Evolutionary conservation across 2,888 invertebrate species (phyloP), one percentile per base, ranked within the genome.

Genomic region (Drosophila colorata): DNA sequence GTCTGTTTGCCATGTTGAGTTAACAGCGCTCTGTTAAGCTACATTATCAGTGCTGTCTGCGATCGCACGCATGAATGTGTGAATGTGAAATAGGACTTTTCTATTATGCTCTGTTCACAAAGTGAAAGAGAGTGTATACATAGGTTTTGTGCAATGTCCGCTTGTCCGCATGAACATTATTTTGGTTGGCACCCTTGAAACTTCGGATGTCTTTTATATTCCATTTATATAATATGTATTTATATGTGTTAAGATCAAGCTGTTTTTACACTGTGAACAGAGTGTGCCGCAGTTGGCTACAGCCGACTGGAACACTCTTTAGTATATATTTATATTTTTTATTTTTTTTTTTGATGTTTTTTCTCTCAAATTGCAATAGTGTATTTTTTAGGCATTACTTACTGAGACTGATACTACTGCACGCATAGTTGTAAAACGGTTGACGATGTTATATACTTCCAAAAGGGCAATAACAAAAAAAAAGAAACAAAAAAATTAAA

Each of bases 391-490:
- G 38, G 44, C 41, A 25, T 67, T 57, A 31, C 37, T 60, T 60
- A 58, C 70, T 70, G 65, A 71, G 65, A 71, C 70, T 70, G 58
- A 71, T 65, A 48, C 51, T 44, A 49, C 18, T 59, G 51, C 44
- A 55, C 51, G 43, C 37, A 53, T 31, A 33, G 35, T 49, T 63
- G 44, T 51, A 52, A 49, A 59, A 44, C 49, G 25, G 44, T 35
- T 41, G 20, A 64, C 44, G 33, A 46, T 47, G 6, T 25, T 25
- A 37, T 18, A 37, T 43, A 47, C 58, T 69, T 58, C 43, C 67
- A 67, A 43, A 40, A 47, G 13, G 14, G 11, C 4, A 11, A 23
- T 11, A 14, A 16, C 11, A 20, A 20, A 20, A 14, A 11, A 37
- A 31, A 37, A n/a, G 6, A 20, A 8, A 9, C n/a, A 23, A 7